Evolutionary conservation across 2,888 invertebrate genomes (phyloP), one percentile per base, ranked within the genome.

Genomic region (Nephrocerus scutellatus): DNA sequence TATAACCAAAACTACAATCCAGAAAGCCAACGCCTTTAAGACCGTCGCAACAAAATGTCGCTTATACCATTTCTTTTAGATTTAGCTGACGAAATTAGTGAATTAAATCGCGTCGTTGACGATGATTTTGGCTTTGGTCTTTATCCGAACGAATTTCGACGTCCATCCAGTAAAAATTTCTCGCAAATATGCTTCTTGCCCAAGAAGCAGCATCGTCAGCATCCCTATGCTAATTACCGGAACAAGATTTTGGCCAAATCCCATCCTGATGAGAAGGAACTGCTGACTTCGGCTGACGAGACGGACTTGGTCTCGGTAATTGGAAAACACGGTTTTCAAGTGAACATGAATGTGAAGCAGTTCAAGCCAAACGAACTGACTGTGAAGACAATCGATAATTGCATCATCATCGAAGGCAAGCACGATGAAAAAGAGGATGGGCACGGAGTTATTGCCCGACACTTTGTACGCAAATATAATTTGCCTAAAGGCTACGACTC

Each of bases 361-460:
- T 84, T 82, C 55, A 68, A 75, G 29, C 82, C 82, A 0, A 75
- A 76, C 24, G 83, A 84, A 60, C 72, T 84, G 18, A 73, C 76
- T 36, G 74, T 87, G 37, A 86, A 83, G 68, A 74, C 82, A 39
- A 71, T 74, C 54, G 73, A 80, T 51, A 75, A 76, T 52, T 72
- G 70, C 39, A 73, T 83, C 21, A 62, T 80, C 2, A 74, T 80
- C 10, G 81, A 84, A 59, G 85, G 77, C 7, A 80, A 78, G 55
- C 82, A 83, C 56, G 80, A 80, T 54, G 82, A 82, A 50, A 77
- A 76, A 46, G 73, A 76, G 26, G 83, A 84, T 50, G 76, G 79
- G 28, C 80, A 82, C 50, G 86, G 86, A 1, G 81, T 68, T 60
- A 80, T 90, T 42, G 82, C 86, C 6, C 74, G 89, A 25, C 86